Evolutionary conservation across 1,140 invertebrate genomes (phyloP).

Genomic region (Ruditapes philippinarum): DNA sequence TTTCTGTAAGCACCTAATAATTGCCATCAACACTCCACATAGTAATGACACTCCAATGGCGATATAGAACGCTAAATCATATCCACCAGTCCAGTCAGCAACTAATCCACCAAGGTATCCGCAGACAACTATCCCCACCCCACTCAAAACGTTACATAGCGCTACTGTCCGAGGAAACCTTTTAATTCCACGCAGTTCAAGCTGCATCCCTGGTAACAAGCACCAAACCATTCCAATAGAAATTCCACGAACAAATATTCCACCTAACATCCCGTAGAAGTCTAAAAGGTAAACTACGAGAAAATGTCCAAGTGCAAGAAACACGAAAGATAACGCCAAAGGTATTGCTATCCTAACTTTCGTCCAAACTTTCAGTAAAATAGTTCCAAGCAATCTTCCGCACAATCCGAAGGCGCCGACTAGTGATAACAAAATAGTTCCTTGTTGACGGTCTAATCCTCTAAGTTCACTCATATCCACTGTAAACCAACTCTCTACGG

Average conservation of each 20-base stretch:
- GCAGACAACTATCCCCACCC: conserved; percentile 1
- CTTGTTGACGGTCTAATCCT: conserved; percentile 37
- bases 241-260: conserved; percentile 27
- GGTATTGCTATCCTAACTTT: conserved; percentile 31
- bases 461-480: conserved; percentile 46
- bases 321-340: conserved; percentile 8
- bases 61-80: conserved; percentile 48
- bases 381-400: conserved; percentile 25
- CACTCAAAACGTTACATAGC: conserved; percentile 37
- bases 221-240: conserved; percentile 24
- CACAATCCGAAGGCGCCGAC: conserved; percentile 13
- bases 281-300: conserved; percentile 13
- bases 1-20: conserved; percentile 23
- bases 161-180: conserved; percentile 38
- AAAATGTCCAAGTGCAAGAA: conserved; percentile 14
- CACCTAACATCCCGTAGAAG: conserved; percentile 35
- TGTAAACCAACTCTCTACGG: conserved; percentile 54
- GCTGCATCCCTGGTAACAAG: conserved; percentile 18
- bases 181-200: conserved; percentile 34
- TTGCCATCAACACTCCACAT: background rate
- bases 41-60: background rate
- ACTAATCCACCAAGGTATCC: conserved; percentile 28
- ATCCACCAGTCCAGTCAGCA: conserved; percentile 46
- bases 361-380: conserved; percentile 1
- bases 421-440: conserved; percentile 37